Evolutionary conservation across 1,140 invertebrate genomes (phyloP).

Genomic region (Drosophila santomea): DNA sequence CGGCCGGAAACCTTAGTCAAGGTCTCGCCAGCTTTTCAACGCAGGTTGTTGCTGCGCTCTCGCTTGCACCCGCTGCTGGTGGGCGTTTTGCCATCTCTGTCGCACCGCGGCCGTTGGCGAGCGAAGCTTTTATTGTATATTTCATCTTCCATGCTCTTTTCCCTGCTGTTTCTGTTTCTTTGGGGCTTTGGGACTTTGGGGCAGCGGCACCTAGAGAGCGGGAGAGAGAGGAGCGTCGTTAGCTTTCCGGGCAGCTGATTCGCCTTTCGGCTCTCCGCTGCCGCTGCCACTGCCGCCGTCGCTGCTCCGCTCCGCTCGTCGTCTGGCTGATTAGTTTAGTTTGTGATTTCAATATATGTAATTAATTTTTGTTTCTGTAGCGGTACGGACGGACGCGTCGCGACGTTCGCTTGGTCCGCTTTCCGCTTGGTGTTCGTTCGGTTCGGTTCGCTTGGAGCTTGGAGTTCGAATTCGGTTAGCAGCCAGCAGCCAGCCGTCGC

Average conservation of each 20-base stretch:
- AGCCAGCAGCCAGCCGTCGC: constrained; percentile 14
- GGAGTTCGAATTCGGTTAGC: constrained; percentile 23
- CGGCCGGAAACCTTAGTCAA: constrained; percentile 53
- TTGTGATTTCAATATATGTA: constrained; percentile 80
- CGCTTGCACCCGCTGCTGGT: neutral
- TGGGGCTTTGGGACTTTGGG: neutral
- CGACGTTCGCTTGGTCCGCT: constrained; percentile 55
- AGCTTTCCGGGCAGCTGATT: constrained; percentile 39
- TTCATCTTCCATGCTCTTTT: no score
- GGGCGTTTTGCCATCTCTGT: neutral
- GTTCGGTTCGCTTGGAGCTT: constrained; percentile 19
- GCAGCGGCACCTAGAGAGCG: neutral
- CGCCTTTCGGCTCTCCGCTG: constrained; percentile 5
- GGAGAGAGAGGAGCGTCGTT: constrained; percentile 3
- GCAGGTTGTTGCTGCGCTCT: constrained; percentile 40
- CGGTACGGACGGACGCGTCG: constrained; percentile 72
- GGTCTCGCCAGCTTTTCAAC: constrained; percentile 41
- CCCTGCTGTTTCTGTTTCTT: neutral
- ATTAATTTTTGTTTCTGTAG: constrained; percentile 81
- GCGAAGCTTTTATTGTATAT: constrained; percentile 21
- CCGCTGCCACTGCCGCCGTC: constrained; percentile 17
- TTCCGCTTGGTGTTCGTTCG: constrained; percentile 19
- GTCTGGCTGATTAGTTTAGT: constrained; percentile 80
- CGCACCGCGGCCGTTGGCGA: constrained; percentile 1
- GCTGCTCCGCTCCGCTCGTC: constrained; percentile 36